phyloP scores from a whole-genome alignment of 2,888 invertebrate species.

The Endomychus coccineus region DNA sequence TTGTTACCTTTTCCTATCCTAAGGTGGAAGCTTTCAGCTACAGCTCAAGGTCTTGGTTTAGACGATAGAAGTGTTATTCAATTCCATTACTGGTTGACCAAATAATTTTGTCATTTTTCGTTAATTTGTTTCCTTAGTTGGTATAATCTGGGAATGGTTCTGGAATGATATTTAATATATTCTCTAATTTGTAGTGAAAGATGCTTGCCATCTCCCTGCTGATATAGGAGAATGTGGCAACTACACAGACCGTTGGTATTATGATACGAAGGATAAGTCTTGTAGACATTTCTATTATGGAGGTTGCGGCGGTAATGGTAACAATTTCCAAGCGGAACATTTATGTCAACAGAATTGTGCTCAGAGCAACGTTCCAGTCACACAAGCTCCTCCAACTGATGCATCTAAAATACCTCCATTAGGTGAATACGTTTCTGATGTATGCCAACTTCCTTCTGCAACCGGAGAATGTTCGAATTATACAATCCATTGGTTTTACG shows the following conservation, averaged over 20 bases:
- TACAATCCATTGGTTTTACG: conserved; percentile 62
- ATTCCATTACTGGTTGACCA: too few species aligned
- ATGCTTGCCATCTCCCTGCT: conserved; percentile 68
- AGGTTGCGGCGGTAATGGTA: conserved; percentile 87
- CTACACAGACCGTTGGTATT: conserved; percentile 74
- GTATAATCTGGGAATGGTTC: too few species aligned
- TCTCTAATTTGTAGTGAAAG: conserved; percentile 56
- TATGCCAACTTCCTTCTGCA: conserved; percentile 61
- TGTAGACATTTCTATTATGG: conserved; percentile 83
- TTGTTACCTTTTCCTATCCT: too few species aligned
- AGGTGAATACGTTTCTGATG: conserved; percentile 46
- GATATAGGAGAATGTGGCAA: conserved; percentile 70
- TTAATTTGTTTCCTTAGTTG: too few species aligned
- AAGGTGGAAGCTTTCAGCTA: too few species aligned
- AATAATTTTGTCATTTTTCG: too few species aligned
- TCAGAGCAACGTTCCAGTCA: too few species aligned
- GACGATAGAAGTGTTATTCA: too few species aligned
- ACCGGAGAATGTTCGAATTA: conserved; percentile 59
- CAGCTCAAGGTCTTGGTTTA: too few species aligned
- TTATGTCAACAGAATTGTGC: conserved; percentile 69
- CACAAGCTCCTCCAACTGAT: too few species aligned
- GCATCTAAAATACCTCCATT: too few species aligned
- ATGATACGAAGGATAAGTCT: conserved; percentile 62
- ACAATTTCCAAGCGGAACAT: conserved; percentile 66
- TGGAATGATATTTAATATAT: too few species aligned